Conservation (phyloP, 1,140 invertebrate species). For the Aporrectodea caliginosa region DNA sequence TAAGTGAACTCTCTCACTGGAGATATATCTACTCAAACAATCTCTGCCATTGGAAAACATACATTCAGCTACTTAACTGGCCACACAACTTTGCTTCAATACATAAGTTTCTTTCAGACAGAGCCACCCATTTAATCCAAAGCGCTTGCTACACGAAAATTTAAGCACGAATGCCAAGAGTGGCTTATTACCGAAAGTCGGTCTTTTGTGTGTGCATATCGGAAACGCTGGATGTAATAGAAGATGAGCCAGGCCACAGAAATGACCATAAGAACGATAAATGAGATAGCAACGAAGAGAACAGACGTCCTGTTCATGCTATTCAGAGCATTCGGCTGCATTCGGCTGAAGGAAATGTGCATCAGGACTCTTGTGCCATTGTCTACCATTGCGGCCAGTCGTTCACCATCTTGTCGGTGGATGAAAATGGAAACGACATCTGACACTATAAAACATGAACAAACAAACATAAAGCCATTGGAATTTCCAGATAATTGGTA, state of each 20-base stretch:
- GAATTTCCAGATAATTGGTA: too few species aligned
- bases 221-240: conserved; percentile 87
- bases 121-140: conserved; percentile 9
- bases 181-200: conserved; percentile 67
- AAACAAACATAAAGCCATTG: too few species aligned
- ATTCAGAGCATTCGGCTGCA: not conserved
- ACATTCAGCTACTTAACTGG: too few species aligned
- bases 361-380: conserved; percentile 65
- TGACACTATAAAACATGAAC: conserved; percentile 41
- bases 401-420: conserved; percentile 69
- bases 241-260: conserved; percentile 89
- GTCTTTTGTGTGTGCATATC: conserved; percentile 86
- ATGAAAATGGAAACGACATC: conserved; percentile 75
- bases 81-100: too few species aligned
- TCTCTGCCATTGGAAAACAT: too few species aligned
- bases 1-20: too few species aligned
- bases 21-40: too few species aligned
- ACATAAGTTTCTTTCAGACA: too few species aligned
- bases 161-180: too few species aligned
- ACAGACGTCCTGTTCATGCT: conserved; percentile 63
- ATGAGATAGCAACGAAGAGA: conserved; percentile 87
- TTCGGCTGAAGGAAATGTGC: conserved; percentile 62
- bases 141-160: too few species aligned
- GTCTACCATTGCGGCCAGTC: conserved; percentile 66
- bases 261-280: conserved; percentile 89